Conservation (phyloP, 2,888 invertebrate genomes). For the Nomada fucata region DNA sequence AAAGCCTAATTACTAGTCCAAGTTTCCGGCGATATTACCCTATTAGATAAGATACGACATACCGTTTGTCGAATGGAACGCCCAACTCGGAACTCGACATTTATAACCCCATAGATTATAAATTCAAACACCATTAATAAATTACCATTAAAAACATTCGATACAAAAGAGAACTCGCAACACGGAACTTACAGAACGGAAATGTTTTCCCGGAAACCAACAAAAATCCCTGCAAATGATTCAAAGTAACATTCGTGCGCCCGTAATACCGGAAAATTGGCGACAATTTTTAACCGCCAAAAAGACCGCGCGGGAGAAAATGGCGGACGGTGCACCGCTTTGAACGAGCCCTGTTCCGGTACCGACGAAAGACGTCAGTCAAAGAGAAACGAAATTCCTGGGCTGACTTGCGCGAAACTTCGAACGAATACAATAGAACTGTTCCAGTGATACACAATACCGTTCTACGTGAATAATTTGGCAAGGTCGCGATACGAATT, state of each 20-base stretch:
- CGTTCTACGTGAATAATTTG: not conserved
- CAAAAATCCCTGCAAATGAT: not conserved
- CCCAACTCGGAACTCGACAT: not conserved
- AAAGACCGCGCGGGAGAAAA: slow-evolving; percentile 33
- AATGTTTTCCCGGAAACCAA: too few relatives aligned
- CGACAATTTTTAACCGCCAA: slow-evolving; percentile 26
- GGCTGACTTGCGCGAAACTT: too few relatives aligned
- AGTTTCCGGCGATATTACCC: slow-evolving; percentile 19
- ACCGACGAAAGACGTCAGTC: not conserved
- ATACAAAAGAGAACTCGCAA: too few relatives aligned
- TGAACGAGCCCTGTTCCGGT: slow-evolving; percentile 5
- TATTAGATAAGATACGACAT: slow-evolving; percentile 22
- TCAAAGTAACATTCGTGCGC: too few relatives aligned
- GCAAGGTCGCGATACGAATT: not conserved
- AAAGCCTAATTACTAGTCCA: not conserved
- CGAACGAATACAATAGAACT: not conserved
- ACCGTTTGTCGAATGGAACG: not conserved
- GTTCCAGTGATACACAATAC: not conserved
- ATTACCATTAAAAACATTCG: not conserved
- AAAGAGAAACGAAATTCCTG: too few relatives aligned
- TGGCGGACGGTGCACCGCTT: slow-evolving; percentile 22
- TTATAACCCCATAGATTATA: not conserved
- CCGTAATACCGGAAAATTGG: too few relatives aligned
- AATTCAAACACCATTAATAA: not conserved
- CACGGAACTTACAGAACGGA: too few relatives aligned